phyloP scores from a whole-genome alignment of 2,797 vertebrate genomes.

The Setipinna tenuifilis region DNA sequence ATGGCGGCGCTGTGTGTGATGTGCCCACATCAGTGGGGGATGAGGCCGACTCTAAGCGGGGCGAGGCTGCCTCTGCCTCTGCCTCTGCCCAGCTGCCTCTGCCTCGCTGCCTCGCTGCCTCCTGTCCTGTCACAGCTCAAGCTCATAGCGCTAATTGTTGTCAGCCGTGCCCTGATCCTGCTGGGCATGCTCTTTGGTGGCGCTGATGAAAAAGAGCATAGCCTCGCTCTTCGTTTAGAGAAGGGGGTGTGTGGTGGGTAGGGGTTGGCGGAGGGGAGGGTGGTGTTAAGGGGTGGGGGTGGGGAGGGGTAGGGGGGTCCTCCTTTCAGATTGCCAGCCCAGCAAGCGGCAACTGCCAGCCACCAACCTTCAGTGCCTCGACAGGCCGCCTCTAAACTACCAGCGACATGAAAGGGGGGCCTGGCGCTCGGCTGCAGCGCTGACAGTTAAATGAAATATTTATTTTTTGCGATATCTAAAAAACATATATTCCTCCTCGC shows the following conservation, averaged over 20 bases:
- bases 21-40: slow-evolving; percentile 55
- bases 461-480: slow-evolving; percentile 80
- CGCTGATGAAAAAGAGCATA: slow-evolving; percentile 47
- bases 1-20: slow-evolving; percentile 38
- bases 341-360: slow-evolving; percentile 55
- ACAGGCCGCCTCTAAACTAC: slow-evolving; percentile 62
- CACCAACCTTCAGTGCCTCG: slow-evolving; percentile 62
- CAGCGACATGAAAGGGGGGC: slow-evolving; percentile 73
- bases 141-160: slow-evolving; percentile 73
- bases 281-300: slow-evolving; percentile 56
- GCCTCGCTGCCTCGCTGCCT: slow-evolving; percentile 1
- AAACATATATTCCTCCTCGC: slow-evolving; percentile 81
- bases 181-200: slow-evolving; percentile 57
- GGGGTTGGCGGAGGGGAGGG: slow-evolving; percentile 50
- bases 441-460: slow-evolving; percentile 83
- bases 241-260: slow-evolving; percentile 51
- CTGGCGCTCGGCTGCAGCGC: slow-evolving; percentile 64
- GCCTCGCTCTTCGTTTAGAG: slow-evolving; percentile 59
- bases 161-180: slow-evolving; percentile 67
- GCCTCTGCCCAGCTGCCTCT: slow-evolving; percentile 4
- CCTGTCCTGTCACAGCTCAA: slow-evolving; percentile 63
- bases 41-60: slow-evolving; percentile 55
- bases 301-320: slow-evolving; percentile 49
- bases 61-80: slow-evolving; percentile 52
- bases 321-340: slow-evolving; percentile 38